These are phyloP conservation scores for Gryon sp. DNA, from an alignment of 1,140 invertebrate genomes.

Conservation along the genomic window DNA sequence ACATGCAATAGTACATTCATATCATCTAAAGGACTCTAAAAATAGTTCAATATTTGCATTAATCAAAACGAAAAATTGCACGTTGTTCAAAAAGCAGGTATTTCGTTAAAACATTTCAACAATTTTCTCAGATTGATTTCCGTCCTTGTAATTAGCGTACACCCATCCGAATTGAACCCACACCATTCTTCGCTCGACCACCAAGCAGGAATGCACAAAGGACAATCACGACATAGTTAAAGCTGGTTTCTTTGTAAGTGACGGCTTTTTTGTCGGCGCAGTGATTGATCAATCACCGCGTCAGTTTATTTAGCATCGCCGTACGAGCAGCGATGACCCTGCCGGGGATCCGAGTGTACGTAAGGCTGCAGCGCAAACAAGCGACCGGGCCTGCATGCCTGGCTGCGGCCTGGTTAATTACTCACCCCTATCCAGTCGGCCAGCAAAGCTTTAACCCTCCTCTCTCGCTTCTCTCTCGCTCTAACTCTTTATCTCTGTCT, in stretches of 20 bases:
- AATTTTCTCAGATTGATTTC: background rate
- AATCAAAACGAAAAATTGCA: too few species aligned
- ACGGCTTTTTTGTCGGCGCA: conserved; percentile 37
- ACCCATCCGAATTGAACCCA: too few species aligned
- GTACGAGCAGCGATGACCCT: conserved; percentile 56
- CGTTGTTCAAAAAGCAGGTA: too few species aligned
- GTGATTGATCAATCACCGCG: conserved; percentile 61
- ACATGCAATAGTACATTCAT: too few species aligned
- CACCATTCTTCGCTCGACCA: background rate
- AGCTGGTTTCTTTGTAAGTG: conserved; percentile 47
- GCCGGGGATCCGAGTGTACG: conserved; percentile 53
- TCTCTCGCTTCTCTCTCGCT: conserved; percentile 10
- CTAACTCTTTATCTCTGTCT: background rate
- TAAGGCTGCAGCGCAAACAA: conserved; percentile 61
- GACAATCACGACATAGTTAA: conserved; percentile 9
- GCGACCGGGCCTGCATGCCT: conserved; percentile 57
- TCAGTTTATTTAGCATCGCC: conserved; percentile 61
- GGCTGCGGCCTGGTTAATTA: conserved; percentile 64
- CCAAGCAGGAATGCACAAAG: conserved; percentile 8
- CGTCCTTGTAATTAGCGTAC: background rate
- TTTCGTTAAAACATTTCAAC: too few species aligned
- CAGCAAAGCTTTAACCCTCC: conserved; percentile 53
- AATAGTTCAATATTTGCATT: too few species aligned
- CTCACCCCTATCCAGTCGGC: conserved; percentile 61
- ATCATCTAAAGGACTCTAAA: too few species aligned